Evolutionary conservation across 2,797 vertebrate species (phyloP), one percentile per base, ranked within the genome.

Genomic region (Channa striata): DNA sequence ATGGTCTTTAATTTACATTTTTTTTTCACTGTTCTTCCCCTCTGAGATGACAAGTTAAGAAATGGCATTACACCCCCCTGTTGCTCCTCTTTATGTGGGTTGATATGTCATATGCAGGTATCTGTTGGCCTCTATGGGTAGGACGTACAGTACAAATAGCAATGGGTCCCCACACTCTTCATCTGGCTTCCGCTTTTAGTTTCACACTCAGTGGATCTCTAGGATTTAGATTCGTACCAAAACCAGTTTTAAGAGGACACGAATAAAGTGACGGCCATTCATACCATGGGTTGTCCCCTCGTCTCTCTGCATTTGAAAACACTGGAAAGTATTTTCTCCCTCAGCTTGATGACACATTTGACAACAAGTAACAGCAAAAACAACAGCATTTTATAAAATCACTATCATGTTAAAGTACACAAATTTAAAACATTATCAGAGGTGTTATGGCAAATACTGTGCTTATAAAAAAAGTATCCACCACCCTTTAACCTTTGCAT

Each of bases 1-100:
- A 95, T 91, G 88, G 76, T 88, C 92, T 93, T 93, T 93, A 84
- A 90, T 92, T 91, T 93, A 92, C 74, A 83, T 84, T 79, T 78
- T 69, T 84, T 80, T 79, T 83, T 68, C 23, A 63, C 81, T 84
- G 74, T 78, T 77, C 77, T 78, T 84, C 72, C 82, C 86, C 78
- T 83, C 86, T 77, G 85, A 93, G 86, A 94, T 93, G 93, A 93
- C 83, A 82, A 72, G 77, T 87, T 88, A 81, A 85, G 82, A 92
- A 93, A 93, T 89, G 89, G 67, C 78, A 74, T 78, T 79, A 59
- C 33, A 37, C 73, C 63, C 78, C 58, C 47, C 62, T 50, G 46
- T 70, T 78, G 84, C 60, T 83, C 67, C 75, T 58, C 82, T 68
- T 63, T 77, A 39, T 79, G 81, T 88, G 83, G 87, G 88, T 85